Percentiles rank a stretch among this genome's conserved stretches.
Evolutionary conservation across 2,888 invertebrate species (phyloP).

Genomic region (Ischnura elegans): DNA sequence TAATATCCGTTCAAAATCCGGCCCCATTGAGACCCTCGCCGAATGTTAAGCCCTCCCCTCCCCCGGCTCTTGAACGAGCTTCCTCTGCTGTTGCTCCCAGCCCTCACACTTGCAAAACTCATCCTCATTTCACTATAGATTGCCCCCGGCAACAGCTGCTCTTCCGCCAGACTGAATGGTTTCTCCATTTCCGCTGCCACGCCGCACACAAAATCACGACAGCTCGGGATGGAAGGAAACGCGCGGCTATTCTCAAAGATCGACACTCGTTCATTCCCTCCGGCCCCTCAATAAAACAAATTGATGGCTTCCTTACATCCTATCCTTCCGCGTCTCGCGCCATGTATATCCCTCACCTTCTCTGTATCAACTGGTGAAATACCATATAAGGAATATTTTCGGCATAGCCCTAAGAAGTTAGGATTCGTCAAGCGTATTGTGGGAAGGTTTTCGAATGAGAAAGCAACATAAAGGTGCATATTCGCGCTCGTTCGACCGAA

Average conservation of each 20-base stretch:
- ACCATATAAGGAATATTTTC: too few relatives aligned
- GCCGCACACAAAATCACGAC: not conserved
- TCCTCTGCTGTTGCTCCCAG: not conserved
- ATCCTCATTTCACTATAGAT: conserved; percentile 51
- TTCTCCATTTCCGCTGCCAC: conserved; percentile 27
- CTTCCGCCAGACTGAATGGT: conserved; percentile 25
- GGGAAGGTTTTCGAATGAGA: not conserved
- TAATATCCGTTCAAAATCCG: too few relatives aligned
- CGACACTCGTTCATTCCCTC: not conserved
- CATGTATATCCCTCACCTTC: too few relatives aligned
- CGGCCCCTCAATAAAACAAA: not conserved
- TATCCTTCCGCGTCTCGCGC: conserved; percentile 4
- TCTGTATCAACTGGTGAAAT: too few relatives aligned
- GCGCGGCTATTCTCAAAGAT: not conserved
- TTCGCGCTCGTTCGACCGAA: not conserved
- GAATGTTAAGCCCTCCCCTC: not conserved
- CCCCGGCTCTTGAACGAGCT: not conserved
- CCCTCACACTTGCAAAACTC: not conserved
- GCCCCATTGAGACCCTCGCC: not conserved
- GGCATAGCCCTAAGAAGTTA: not conserved
- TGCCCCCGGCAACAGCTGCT: conserved; percentile 39
- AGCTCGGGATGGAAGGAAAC: not conserved
- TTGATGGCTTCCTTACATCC: conserved; percentile 7
- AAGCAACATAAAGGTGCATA: not conserved
- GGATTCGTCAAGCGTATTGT: not conserved